phyloP scores from a whole-genome alignment of 2,888 invertebrate genomes.

The Diplolepis rosae region DNA sequence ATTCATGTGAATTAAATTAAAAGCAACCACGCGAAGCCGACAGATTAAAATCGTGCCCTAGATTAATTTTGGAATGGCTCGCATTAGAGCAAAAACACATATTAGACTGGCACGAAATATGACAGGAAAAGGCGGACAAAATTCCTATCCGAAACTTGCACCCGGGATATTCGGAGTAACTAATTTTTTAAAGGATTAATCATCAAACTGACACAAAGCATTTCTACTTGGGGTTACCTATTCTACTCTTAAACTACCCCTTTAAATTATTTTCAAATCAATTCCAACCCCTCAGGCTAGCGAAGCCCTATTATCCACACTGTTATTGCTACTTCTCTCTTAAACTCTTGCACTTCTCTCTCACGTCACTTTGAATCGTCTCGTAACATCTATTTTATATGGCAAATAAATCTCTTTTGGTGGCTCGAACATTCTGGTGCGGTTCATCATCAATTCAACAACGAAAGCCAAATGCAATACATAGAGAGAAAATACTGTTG shows the following conservation, averaged over 20 bases:
- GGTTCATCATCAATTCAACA: slow-evolving; percentile 11
- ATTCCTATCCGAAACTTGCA: no score
- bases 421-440: slow-evolving; percentile 23
- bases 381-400: slow-evolving; percentile 42
- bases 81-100: no score
- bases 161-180: no score
- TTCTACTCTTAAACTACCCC: background rate
- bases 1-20: no score
- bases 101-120: no score
- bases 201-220: no score
- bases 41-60: no score
- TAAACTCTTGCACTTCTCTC: slow-evolving; percentile 10
- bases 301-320: slow-evolving; percentile 51
- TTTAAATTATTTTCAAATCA: slow-evolving; percentile 57
- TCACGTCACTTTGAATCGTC: slow-evolving; percentile 28
- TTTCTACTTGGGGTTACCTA: no score
- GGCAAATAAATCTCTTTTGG: slow-evolving; percentile 38
- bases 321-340: slow-evolving; percentile 41
- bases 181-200: no score
- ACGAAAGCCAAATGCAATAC: slow-evolving; percentile 26
- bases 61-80: no score
- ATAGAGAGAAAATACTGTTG: background rate
- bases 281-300: slow-evolving; percentile 38
- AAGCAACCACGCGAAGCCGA: no score
- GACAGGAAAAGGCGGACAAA: no score